A percentile compares a stretch with the other conserved stretches of the same genome.
phyloP scores from a whole-genome alignment of 2,113 vertebrate species.

The Rallus limicola region DNA sequence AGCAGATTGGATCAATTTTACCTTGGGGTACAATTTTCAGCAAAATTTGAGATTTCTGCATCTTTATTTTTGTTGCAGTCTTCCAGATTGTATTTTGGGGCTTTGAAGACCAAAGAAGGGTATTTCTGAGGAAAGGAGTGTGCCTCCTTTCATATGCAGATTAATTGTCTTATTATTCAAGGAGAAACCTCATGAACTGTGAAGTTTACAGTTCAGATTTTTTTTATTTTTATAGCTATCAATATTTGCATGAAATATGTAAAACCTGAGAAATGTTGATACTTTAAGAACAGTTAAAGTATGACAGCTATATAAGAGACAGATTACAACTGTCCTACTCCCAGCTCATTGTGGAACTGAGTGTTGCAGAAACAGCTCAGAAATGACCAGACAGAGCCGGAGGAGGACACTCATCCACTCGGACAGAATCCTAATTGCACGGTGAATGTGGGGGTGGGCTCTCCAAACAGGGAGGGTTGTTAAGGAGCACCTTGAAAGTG shows the following conservation, averaged over 20 bases:
- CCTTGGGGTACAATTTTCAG: background rate
- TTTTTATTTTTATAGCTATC: background rate
- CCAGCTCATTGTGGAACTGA: accelerated
- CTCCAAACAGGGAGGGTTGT: background rate
- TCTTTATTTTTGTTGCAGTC: background rate
- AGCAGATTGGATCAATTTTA: background rate
- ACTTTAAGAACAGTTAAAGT: background rate
- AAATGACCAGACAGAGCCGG: background rate
- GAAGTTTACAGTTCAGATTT: background rate
- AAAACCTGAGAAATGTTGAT: background rate
- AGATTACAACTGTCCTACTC: background rate
- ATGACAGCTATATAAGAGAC: background rate
- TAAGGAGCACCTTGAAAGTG: background rate
- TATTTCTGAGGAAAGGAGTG: background rate
- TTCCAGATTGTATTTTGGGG: background rate
- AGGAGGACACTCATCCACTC: background rate
- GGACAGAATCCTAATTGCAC: background rate
- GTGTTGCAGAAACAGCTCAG: background rate
- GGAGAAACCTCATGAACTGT: background rate
- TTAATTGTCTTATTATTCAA: background rate
- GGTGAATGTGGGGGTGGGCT: background rate
- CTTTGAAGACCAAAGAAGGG: background rate
- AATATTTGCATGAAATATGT: background rate
- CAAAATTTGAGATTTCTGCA: background rate
- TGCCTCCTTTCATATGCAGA: background rate